A percentile compares a stretch with the other conserved stretches of the same genome.
Conservation (phyloP, 2,113 vertebrate genomes). For the Tachysurus vachellii region DNA sequence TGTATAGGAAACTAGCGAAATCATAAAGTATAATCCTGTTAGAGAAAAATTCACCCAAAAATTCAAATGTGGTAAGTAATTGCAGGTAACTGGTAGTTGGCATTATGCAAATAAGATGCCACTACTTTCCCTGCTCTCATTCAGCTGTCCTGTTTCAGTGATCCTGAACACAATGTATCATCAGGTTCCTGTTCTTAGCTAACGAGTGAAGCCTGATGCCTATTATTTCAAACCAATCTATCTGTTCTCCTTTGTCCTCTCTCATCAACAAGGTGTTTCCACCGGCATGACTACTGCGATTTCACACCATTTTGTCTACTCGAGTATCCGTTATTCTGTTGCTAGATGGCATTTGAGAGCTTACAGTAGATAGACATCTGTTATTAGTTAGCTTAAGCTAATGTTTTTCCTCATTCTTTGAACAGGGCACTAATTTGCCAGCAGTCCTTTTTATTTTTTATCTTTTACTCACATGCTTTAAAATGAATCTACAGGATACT, state of each 20-base stretch:
- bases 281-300: background rate
- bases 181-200: background rate
- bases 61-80: background rate
- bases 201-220: background rate
- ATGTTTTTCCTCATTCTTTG: too few species aligned
- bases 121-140: background rate
- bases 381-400: too few species aligned
- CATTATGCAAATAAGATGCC: constrained; percentile 10
- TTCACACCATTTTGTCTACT: background rate
- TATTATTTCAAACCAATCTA: background rate
- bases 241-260: background rate
- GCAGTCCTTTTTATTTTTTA: too few species aligned
- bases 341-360: too few species aligned
- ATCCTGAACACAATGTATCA: background rate
- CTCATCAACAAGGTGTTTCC: background rate
- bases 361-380: too few species aligned
- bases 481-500: background rate
- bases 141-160: background rate
- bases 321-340: too few species aligned
- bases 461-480: background rate
- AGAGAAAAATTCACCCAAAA: background rate
- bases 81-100: background rate
- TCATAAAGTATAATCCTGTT: background rate
- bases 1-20: background rate
- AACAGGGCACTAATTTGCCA: too few species aligned